Conservation (phyloP, 2,797 vertebrate genomes). For the Chloroceryle inda region DNA sequence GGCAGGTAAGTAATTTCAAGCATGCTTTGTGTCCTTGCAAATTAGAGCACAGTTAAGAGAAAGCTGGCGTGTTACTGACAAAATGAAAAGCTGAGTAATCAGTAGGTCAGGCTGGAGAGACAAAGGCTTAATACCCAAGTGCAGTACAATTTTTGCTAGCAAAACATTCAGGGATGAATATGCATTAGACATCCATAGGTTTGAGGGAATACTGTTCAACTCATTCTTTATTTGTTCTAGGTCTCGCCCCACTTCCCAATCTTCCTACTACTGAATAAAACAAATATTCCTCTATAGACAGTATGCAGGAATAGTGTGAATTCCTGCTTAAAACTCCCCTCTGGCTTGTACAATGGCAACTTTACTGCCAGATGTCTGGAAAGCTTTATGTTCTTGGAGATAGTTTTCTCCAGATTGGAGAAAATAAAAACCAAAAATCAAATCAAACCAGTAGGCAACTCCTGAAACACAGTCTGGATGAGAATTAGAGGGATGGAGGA, state of each 20-base stretch:
- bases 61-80: slow-evolving; percentile 14
- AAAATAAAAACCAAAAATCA: not conserved
- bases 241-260: not conserved
- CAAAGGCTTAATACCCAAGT: not conserved
- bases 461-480: not conserved
- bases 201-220: not conserved
- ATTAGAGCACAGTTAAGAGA: slow-evolving; percentile 50
- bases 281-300: not conserved
- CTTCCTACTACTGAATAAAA: not conserved
- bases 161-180: not conserved
- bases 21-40: slow-evolving; percentile 35
- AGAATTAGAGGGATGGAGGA: not conserved
- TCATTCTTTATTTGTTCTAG: not conserved
- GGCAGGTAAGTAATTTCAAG: slow-evolving; percentile 68
- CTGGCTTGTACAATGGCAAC: not conserved
- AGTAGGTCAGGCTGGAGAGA: not conserved
- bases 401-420: not conserved
- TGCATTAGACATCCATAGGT: not conserved
- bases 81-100: slow-evolving; percentile 8
- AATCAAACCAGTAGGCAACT: not conserved
- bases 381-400: not conserved
- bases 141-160: not conserved
- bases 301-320: not conserved
- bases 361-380: not conserved
- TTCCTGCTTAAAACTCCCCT: not conserved